Evolutionary conservation across 2,113 vertebrate genomes (phyloP), one percentile per base, ranked within the genome.

Genomic region (Uria lomvia): DNA sequence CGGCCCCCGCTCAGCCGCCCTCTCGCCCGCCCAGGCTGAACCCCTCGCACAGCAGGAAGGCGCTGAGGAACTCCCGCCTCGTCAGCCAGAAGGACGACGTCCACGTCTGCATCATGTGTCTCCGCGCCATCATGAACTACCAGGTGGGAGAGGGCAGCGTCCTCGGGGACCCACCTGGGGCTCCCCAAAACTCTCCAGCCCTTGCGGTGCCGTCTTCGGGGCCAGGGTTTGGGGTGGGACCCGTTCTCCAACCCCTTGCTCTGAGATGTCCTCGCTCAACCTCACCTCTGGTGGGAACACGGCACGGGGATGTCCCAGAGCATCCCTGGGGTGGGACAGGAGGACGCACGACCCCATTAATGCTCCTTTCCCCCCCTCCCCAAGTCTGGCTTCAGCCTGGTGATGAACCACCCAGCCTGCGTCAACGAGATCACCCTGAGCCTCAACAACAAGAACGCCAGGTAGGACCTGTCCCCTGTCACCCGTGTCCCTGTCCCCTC

Each of bases 111-210:
- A 99, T 99, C 74, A 99, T 99, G 99, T 99, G 99, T 52, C 97
- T 99, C 72, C 98, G 99, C 1, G 99, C 99, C 94, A 99, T 99
- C 98, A 99, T 99, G 99, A 99, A 99, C 97, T 99, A 99, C 93
- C 99, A 99, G 99, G 99, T 99, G 30, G 20, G 92, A 68, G 29
- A 10, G 45, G 52, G 63, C 15, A 21, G 12, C 2, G 4, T 2
- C 63, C 15, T 14, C 1, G 4, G 32, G 72, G 56, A 81, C 14
- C 53, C n/a, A 3, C 43, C 32, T 0, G 59, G 59, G n/a, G 53
- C 9, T 68, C 32, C 79, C 29, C 13, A 5, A 56, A 67, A 16
- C 14, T 26, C 52, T 66, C 47, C 79, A 15, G 43, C 16, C 14
- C n/a, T 50, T 3, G 23, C 1, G 1, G 38, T 2, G 11, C 42